These are phyloP conservation scores for Sphaeramia orbicularis DNA, from an alignment of 2,797 vertebrate genomes.

Conservation along the genomic window DNA sequence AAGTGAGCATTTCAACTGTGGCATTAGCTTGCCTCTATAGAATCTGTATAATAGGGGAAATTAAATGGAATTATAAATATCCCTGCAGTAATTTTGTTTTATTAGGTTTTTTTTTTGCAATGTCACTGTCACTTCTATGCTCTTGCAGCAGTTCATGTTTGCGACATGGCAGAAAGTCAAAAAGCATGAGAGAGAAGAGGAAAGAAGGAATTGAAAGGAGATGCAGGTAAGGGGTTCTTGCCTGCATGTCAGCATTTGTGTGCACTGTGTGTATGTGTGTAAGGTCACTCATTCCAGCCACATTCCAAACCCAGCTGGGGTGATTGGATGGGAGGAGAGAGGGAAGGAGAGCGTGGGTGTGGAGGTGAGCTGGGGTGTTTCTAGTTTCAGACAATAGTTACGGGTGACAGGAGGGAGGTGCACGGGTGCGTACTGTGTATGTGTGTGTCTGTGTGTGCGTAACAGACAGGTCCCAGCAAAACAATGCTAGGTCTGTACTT, in stretches of 20 bases:
- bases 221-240: constrained; percentile 65
- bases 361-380: constrained; percentile 81
- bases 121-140: neutral
- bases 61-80: neutral
- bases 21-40: neutral
- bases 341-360: constrained; percentile 62
- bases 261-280: constrained; percentile 45
- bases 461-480: constrained; percentile 84
- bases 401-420: constrained; percentile 75
- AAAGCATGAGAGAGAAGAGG: constrained; percentile 4
- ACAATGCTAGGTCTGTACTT: constrained; percentile 94
- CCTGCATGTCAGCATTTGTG: constrained; percentile 31
- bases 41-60: neutral
- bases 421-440: constrained; percentile 62
- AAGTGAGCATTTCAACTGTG: neutral
- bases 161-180: neutral
- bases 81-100: neutral
- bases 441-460: constrained; percentile 43
- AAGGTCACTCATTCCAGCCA: constrained; percentile 75
- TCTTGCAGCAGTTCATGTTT: no score
- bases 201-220: constrained; percentile 38
- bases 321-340: constrained; percentile 81
- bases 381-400: constrained; percentile 87
- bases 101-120: neutral
- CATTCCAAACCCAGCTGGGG: constrained; percentile 84